phyloP scores from a whole-genome alignment of 2,888 invertebrate genomes.

The Macaria notata region DNA sequence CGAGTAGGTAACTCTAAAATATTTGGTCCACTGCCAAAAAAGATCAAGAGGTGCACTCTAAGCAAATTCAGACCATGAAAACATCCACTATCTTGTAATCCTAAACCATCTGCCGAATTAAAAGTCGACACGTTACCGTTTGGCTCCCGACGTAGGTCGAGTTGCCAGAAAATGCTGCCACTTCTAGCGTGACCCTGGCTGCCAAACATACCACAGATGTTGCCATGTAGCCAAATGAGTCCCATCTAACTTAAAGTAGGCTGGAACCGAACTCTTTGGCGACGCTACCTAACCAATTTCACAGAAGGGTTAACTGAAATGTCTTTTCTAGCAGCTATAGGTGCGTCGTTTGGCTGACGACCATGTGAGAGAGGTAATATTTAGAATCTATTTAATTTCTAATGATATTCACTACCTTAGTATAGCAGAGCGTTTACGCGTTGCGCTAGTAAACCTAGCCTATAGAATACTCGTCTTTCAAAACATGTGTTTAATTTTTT shows the following conservation, averaged over 20 bases:
- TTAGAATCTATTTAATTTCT: too few species aligned
- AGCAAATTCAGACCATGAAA: conserved; percentile 18
- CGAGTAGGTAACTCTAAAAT: not conserved
- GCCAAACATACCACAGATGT: conserved; percentile 61
- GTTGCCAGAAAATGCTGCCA: conserved; percentile 59
- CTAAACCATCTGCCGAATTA: conserved; percentile 49
- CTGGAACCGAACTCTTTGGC: conserved; percentile 51
- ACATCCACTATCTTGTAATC: conserved; percentile 39
- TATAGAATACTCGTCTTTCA: too few species aligned
- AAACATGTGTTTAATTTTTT: too few species aligned
- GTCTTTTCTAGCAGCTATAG: conserved; percentile 16
- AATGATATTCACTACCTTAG: too few species aligned
- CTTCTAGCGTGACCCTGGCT: conserved; percentile 41
- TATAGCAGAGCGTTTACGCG: too few species aligned
- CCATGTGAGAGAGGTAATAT: too few species aligned
- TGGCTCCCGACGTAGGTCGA: conserved; percentile 48
- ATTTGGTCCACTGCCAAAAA: conserved; percentile 19
- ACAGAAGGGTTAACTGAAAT: conserved; percentile 24
- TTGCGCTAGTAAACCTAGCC: too few species aligned
- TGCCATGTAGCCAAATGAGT: conserved; percentile 59
- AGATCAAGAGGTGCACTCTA: conserved; percentile 16
- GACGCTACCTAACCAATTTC: conserved; percentile 32
- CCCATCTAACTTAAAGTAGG: conserved; percentile 48
- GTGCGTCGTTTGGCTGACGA: too few species aligned
- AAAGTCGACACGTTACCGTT: conserved; percentile 51